Evolutionary conservation across 2,797 vertebrate species (phyloP), one percentile per base, ranked within the genome.

Genomic region (Sebastiscus tertius): DNA sequence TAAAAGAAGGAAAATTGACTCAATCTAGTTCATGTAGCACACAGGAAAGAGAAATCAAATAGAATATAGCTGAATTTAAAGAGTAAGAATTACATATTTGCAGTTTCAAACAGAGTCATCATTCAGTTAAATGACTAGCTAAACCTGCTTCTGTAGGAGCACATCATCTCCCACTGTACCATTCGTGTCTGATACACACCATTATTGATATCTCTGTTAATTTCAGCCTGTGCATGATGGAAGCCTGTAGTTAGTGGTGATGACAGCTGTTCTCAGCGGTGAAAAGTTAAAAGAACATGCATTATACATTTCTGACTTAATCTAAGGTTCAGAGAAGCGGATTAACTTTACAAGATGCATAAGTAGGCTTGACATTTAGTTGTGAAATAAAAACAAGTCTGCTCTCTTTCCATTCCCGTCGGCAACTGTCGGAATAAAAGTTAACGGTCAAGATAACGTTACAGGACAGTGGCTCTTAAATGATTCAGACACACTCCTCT

Each of bases 381-480:
- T 65, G 33, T 69, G 22, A 67, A 64, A 62, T 82, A 10, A 52
- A 73, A 56, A 26, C 64, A 8, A 42, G 12, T 60, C 42, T 27
- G 13, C 65, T 55, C 67, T 59, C 8, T 42, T 75, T 84, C 73
- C 72, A 24, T 68, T 87, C 62, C 68, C 71, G 59, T 79, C 20
- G 62, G 70, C 62, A 72, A 31, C 80, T 67, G 68, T 84, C 49
- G 13, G 63, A 83, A 75, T 82, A 77, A 82, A 91, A 88, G 81
- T 86, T 87, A 85, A 82, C 34, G 69, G 90, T 88, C 82, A 83
- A 89, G 85, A 89, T 88, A 85, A 87, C 79, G 74, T 90, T 88
- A 75, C 67, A 90, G 86, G 86, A 89, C 81, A 83, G 82, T 73
- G 64, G 69, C 68, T 89, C 68, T 85, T 92, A 87, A 94, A 91